Evolutionary conservation across 2,113 vertebrate species (phyloP).

Genomic region (Aptenodytes patagonicus): DNA sequence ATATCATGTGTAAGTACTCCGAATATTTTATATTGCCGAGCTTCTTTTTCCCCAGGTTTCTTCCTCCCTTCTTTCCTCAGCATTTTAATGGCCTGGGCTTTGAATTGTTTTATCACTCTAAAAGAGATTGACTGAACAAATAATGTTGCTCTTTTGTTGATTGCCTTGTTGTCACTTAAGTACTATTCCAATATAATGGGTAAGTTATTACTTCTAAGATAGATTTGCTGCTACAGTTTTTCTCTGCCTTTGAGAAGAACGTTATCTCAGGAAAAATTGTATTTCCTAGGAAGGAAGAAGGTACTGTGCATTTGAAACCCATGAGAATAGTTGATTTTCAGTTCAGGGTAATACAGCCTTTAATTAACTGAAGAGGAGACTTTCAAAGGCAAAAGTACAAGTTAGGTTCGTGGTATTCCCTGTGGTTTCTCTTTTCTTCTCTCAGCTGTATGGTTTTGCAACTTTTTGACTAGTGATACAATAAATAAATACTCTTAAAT

Average conservation of each 20-base stretch:
- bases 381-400: not conserved
- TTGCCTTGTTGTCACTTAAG: slow-evolving; percentile 30
- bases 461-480: not conserved
- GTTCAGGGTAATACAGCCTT: not conserved
- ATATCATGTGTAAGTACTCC: slow-evolving; percentile 32
- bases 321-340: not conserved
- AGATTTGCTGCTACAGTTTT: not conserved
- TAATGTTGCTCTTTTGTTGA: slow-evolving; percentile 39
- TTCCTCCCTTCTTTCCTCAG: not conserved
- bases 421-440: not conserved
- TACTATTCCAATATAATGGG: slow-evolving; percentile 25
- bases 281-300: not conserved
- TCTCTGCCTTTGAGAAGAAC: not conserved
- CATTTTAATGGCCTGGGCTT: slow-evolving; percentile 29
- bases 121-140: slow-evolving; percentile 55
- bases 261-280: not conserved
- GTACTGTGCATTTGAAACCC: not conserved
- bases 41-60: not conserved
- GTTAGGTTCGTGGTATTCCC: not conserved
- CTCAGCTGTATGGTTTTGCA: not conserved
- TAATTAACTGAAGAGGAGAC: not conserved
- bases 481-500: not conserved
- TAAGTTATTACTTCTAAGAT: slow-evolving; percentile 7
- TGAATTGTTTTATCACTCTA: slow-evolving; percentile 33
- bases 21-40: slow-evolving; percentile 7